A percentile compares a stretch with the other conserved stretches of the same genome.
phyloP scores from a whole-genome alignment of 2,888 invertebrate genomes.

The Thymelicus lineola region DNA sequence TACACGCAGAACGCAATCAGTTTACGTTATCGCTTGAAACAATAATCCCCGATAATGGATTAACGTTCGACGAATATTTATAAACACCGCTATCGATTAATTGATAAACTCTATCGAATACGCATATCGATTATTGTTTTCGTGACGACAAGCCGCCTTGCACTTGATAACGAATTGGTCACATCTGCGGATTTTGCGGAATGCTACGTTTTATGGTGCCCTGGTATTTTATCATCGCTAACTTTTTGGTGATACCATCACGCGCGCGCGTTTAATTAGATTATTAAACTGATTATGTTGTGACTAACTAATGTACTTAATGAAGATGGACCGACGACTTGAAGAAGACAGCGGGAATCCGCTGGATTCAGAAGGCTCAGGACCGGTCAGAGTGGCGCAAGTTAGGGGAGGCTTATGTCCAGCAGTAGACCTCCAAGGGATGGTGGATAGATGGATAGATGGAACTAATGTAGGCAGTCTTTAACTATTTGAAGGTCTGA shows the following conservation, averaged over 20 bases:
- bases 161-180: constrained; percentile 32
- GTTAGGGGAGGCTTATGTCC: too few relatives aligned
- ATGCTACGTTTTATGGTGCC: constrained; percentile 14
- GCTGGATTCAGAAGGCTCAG: too few relatives aligned
- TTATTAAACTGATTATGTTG: too few relatives aligned
- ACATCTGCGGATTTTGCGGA: constrained; percentile 15
- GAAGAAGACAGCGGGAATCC: too few relatives aligned
- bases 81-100: constrained; percentile 75
- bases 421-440: too few relatives aligned
- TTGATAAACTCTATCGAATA: constrained; percentile 52
- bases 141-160: constrained; percentile 31
- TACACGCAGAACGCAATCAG: constrained; percentile 49
- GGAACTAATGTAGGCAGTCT: too few relatives aligned
- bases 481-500: too few relatives aligned
- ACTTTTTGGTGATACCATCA: background rate
- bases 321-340: too few relatives aligned
- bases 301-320: too few relatives aligned
- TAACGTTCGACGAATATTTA: constrained; percentile 74
- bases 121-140: constrained; percentile 56
- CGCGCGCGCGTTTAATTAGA: too few relatives aligned
- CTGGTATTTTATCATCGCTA: background rate
- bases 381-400: too few relatives aligned
- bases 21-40: constrained; percentile 71
- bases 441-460: too few relatives aligned
- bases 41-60: constrained; percentile 83